Evolutionary conservation across 2,797 vertebrate species (phyloP), one percentile per base, ranked within the genome.

Genomic region (Clarias pachynema): DNA sequence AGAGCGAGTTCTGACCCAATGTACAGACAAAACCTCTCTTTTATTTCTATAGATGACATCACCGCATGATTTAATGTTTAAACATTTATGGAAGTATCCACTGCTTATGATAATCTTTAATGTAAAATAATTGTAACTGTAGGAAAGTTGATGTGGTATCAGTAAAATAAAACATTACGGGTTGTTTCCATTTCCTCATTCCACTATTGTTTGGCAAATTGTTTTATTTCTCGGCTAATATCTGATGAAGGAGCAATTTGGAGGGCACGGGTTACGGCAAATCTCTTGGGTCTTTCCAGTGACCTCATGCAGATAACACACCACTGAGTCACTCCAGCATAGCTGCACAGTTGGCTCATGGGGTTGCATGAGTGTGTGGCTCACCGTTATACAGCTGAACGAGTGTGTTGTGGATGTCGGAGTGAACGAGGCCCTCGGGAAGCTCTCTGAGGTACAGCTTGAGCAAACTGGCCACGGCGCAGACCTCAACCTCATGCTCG

Each of bases 361-460:
- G n/a, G 18, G 29, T 12, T 34, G 53, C 34, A 22, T 60, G 65
- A 37, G 4, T 57, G 79, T 31, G n/a, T 29, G 26, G 85, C 94
- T 95, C 87, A 98, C 98, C 97, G 91, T 95, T 94, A 82, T 96
- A 94, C 78, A 94, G 93, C 81, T 94, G 94, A 82, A 98, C 91
- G 81, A 99, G 92, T 3, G 89, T 94, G 60, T 93, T 93, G n/a
- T 96, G 95, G n/a, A 97, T 89, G 0, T 92, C 81, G 0, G 95
- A 83, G 0, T 95, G 92, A 26, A 99, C 94, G 84, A 99, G 89
- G 0, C 96, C 95, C 79, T 94, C 96, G 0, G 97, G 98, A 65
- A 99, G 91, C 66, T 99, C 96, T 89, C 97, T 93, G 70, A 99
- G 92, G 90, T 96, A 99, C 79, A 95, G 94, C 87, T 99, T 99